These are phyloP conservation scores for Tortricodes alternella DNA, from an alignment of 2,888 invertebrate genomes.

Conservation along the genomic window DNA sequence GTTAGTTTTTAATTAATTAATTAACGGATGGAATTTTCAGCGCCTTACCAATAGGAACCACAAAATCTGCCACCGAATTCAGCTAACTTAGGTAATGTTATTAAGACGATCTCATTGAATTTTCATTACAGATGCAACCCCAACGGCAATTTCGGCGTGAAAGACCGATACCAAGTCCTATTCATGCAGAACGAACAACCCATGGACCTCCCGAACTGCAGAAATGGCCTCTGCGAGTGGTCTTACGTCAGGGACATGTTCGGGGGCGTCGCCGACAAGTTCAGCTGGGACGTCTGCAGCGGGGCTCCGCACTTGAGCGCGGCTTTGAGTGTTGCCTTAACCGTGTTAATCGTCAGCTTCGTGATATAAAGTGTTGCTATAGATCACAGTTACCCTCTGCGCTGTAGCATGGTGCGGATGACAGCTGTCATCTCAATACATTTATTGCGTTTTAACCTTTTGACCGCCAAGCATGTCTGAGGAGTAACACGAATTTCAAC, in stretches of 20 bases:
- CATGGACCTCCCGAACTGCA: slow-evolving; percentile 86
- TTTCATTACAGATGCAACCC: slow-evolving; percentile 77
- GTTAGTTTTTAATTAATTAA: no score
- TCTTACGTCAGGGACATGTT: slow-evolving; percentile 84
- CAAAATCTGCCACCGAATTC: no score
- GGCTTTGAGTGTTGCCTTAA: slow-evolving; percentile 40
- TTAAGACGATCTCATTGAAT: no score
- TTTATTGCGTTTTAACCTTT: no score
- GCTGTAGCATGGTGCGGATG: no score
- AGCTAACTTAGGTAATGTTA: no score
- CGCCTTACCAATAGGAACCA: no score
- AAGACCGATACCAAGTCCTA: slow-evolving; percentile 74
- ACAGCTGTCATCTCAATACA: no score
- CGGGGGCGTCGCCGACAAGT: slow-evolving; percentile 77
- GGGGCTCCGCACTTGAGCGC: slow-evolving; percentile 44
- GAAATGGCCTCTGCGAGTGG: slow-evolving; percentile 91
- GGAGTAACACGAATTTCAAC: no score
- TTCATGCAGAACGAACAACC: slow-evolving; percentile 89
- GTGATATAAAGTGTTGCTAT: slow-evolving; percentile 7
- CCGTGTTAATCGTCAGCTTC: slow-evolving; percentile 38
- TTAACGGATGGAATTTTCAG: no score
- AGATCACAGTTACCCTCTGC: background rate
- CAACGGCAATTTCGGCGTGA: slow-evolving; percentile 69
- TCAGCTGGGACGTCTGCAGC: slow-evolving; percentile 83
- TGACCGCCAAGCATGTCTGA: no score